A percentile compares a stretch with the other conserved stretches of the same genome.
These are phyloP conservation scores for Drosophila kohkoa DNA, from an alignment of 1,140 invertebrate species.

Conservation along the genomic window DNA sequence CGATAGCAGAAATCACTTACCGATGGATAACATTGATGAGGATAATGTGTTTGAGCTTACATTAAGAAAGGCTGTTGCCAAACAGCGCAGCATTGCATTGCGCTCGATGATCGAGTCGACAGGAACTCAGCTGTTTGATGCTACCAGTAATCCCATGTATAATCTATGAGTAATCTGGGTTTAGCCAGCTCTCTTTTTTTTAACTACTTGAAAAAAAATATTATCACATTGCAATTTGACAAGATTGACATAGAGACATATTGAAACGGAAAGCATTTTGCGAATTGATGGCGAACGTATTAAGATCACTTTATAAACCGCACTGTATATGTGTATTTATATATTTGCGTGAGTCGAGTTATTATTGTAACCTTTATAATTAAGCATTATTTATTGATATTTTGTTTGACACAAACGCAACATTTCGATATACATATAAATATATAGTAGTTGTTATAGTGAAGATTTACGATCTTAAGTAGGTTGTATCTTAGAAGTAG, in stretches of 20 bases:
- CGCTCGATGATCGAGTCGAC: constrained; percentile 83
- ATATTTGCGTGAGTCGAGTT: constrained; percentile 47
- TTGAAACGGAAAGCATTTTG: constrained; percentile 20
- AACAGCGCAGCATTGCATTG: constrained; percentile 79
- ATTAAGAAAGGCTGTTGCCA: constrained; percentile 79
- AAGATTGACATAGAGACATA: constrained; percentile 62
- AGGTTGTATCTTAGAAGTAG: constrained; percentile 37
- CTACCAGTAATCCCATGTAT: constrained; percentile 83
- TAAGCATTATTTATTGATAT: constrained; percentile 57
- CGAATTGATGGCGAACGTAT: constrained; percentile 26
- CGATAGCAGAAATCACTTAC: constrained; percentile 59
- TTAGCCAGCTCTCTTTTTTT: constrained; percentile 49
- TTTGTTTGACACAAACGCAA: constrained; percentile 69
- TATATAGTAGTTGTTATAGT: constrained; percentile 20
- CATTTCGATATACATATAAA: constrained; percentile 43
- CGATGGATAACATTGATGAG: constrained; percentile 83
- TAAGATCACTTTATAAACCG: constrained; percentile 41
- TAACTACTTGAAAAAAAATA: constrained; percentile 39
- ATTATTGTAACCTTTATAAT: constrained; percentile 18
- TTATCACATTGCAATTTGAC: constrained; percentile 70
- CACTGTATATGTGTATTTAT: constrained; percentile 39
- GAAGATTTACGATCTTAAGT: constrained; percentile 55
- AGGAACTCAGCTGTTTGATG: constrained; percentile 81
- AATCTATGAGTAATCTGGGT: constrained; percentile 60
- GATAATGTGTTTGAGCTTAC: constrained; percentile 81